Percentiles rank a stretch among this genome's conserved stretches.
Conservation (phyloP, 2,113 vertebrate species). For the Daubentonia madagascariensis region DNA sequence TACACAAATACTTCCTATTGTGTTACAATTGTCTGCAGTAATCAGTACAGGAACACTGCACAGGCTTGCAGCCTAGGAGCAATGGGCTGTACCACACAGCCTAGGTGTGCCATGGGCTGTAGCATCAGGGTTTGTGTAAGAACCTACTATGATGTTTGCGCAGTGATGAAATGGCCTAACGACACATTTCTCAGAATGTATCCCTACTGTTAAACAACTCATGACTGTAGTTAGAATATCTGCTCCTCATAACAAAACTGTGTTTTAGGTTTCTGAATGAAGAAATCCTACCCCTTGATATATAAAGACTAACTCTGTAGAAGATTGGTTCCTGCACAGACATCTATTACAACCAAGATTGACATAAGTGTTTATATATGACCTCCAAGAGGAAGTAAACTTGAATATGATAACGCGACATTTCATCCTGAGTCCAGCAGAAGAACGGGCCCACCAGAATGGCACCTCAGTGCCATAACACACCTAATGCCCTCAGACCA, state of each 20-base stretch:
- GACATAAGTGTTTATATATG: too few species aligned
- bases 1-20: background rate
- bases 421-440: fast-evolving
- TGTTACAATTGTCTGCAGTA: background rate
- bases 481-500: too few species aligned
- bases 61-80: background rate
- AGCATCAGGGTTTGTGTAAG: background rate
- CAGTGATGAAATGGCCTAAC: background rate
- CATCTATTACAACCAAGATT: background rate
- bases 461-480: fast-evolving
- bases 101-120: too few species aligned
- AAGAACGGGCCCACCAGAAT: fast-evolving
- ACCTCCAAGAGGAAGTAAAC: background rate
- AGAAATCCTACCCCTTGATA: background rate
- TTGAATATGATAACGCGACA: background rate
- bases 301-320: background rate
- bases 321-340: fast-evolving
- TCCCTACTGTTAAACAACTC: background rate
- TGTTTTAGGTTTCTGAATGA: background rate
- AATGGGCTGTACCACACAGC: too few species aligned
- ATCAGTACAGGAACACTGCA: background rate
- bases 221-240: background rate
- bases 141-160: background rate
- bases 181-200: background rate
- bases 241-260: background rate